These are phyloP conservation scores for Helicolenus hilgendorfi DNA, from an alignment of 2,797 vertebrate species.

Conservation along the genomic window DNA sequence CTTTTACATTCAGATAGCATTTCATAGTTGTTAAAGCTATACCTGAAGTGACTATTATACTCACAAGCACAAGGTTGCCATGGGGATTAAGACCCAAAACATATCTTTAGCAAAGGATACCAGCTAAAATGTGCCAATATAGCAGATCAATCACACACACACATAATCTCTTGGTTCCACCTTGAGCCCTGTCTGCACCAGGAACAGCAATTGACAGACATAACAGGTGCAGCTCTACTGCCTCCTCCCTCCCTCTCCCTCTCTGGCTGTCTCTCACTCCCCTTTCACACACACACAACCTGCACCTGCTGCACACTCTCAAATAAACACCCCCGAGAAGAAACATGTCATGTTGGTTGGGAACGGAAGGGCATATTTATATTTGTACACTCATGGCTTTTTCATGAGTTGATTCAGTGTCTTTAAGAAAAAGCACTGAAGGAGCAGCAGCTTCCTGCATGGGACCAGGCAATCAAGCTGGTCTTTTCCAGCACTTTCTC, in stretches of 20 bases:
- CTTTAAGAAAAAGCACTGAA: conserved; percentile 9
- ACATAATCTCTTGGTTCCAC: not conserved
- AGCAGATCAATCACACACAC: not conserved
- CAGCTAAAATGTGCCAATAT: not conserved
- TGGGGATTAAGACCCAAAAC: not conserved
- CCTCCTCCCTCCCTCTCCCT: not conserved
- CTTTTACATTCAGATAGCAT: not conserved
- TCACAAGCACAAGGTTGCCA: not conserved
- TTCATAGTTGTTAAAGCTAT: not conserved
- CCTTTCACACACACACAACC: not conserved
- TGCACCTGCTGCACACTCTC: conserved; percentile 7
- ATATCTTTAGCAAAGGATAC: not conserved
- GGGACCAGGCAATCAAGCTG: conserved; percentile 47
- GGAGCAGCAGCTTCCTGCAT: conserved; percentile 56
- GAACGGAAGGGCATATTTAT: not conserved
- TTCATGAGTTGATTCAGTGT: not conserved
- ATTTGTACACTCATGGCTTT: conserved; percentile 21
- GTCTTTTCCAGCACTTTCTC: conserved; percentile 81
- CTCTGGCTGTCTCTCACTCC: not conserved
- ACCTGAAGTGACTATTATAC: not conserved
- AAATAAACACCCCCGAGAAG: not conserved
- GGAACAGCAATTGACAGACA: not conserved
- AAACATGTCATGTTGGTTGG: not conserved
- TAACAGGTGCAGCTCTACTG: conserved; percentile 8
- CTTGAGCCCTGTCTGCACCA: not conserved